Evolutionary conservation across 1,140 invertebrate genomes (phyloP).

Genomic region (Pollicipes pollicipes): DNA sequence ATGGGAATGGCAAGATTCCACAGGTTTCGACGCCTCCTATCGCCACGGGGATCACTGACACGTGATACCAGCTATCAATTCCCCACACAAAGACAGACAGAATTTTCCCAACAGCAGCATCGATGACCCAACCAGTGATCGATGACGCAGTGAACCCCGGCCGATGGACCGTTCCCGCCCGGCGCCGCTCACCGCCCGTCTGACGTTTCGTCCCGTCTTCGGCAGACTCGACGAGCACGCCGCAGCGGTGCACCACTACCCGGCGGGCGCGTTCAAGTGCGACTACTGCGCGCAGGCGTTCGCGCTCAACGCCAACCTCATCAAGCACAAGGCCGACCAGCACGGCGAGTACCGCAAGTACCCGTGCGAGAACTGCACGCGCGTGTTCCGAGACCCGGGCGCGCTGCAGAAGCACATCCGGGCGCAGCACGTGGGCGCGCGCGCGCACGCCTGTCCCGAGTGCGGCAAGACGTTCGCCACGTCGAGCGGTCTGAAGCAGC

Average conservation of each 20-base stretch:
- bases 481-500: slow-evolving; percentile 92
- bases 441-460: slow-evolving; percentile 86
- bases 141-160: too few relatives aligned
- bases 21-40: too few relatives aligned
- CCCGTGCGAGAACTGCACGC: slow-evolving; percentile 78
- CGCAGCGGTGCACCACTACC: slow-evolving; percentile 51
- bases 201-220: too few relatives aligned
- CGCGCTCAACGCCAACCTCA: slow-evolving; percentile 57
- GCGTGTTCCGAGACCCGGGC: slow-evolving; percentile 85
- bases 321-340: slow-evolving; percentile 50
- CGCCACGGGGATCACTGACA: too few relatives aligned
- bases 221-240: slow-evolving; percentile 63
- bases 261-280: slow-evolving; percentile 57
- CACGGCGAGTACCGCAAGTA: slow-evolving; percentile 42
- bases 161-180: too few relatives aligned
- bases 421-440: slow-evolving; percentile 74
- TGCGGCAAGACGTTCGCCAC: slow-evolving; percentile 98
- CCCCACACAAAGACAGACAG: too few relatives aligned
- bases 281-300: slow-evolving; percentile 66
- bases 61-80: too few relatives aligned
- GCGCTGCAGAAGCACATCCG: slow-evolving; percentile 91
- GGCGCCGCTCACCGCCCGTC: too few relatives aligned
- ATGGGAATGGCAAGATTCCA: too few relatives aligned
- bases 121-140: too few relatives aligned
- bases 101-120: too few relatives aligned